Base-by-base conservation (phyloP, 2,888 invertebrate species). In the Himalopsyche japonica region DNA sequence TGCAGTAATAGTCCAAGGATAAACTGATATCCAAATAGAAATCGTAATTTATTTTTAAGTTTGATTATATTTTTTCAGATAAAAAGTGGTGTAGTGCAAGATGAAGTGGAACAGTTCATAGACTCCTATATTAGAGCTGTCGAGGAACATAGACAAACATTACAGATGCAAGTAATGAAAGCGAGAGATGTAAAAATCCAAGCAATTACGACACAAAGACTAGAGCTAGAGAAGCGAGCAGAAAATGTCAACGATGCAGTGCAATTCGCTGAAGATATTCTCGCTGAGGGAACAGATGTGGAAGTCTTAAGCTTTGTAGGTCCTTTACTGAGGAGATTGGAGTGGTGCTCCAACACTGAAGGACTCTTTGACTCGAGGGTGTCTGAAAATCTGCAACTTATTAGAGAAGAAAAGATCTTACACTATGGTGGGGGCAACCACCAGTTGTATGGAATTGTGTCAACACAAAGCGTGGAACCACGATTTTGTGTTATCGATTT, bases 231-330 rank as follows among this genome's bases (percentile, higher is more conserved):
- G 64, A 92, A 93, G 86, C 90, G 93, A 27, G 92, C 93, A 0
- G 90, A 90, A 4, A 93, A 94, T 82, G 94, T 94, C 0, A 89
- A 91, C 77, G 93, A 94, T 20, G 94, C 94, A 0, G 93, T 95
- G 0, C 90, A 91, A 47, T 95, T 95, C 87, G 92, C 94, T 84
- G 94, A 95, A 84, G 94, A 95, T 89, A 91, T 93, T 10, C 88
- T 88, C 57, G 88, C 77, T 34, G 93, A 94, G 88, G 95, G 95
- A 0, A 94, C 94, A 0, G 95, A 95, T 87, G 94, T 95, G 24
- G 96, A 96, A 90, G 92, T 96, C 43, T 91, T 96, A 0, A 94
- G 94, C 20, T 93, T 96, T 82, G 93, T 94, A 82, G 93, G 93
- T 27, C 92, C 95, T 0, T 93, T 96, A 4, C 90, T 95, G 4